A percentile compares a stretch with the other conserved stretches of the same genome.
These are phyloP conservation scores for Pyrochroa serraticornis DNA, from an alignment of 2,888 invertebrate genomes.

Conservation along the genomic window DNA sequence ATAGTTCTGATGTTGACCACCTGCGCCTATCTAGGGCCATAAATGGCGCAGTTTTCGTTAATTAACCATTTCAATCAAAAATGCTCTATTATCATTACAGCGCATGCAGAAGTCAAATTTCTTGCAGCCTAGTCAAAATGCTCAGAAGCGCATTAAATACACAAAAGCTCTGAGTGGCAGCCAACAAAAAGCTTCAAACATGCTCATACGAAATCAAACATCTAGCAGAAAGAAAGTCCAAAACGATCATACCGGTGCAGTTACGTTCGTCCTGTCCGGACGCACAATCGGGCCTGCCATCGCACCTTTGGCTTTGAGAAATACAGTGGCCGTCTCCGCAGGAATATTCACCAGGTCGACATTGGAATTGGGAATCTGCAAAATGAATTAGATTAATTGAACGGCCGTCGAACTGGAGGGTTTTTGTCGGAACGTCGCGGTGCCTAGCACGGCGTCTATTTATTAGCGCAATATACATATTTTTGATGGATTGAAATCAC, in stretches of 20 bases:
- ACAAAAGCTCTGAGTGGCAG: constrained; percentile 22
- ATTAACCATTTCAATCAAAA: too few species aligned
- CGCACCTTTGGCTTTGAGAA: constrained; percentile 62
- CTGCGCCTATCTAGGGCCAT: constrained; percentile 14
- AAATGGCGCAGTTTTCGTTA: constrained; percentile 26
- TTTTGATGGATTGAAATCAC: constrained; percentile 40
- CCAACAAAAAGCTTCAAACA: constrained; percentile 12
- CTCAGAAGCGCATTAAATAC: background rate
- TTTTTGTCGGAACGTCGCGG: constrained; percentile 1
- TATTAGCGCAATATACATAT: constrained; percentile 42
- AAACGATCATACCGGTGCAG: constrained; percentile 54
- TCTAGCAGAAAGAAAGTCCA: constrained; percentile 17
- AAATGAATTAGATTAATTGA: constrained; percentile 12
- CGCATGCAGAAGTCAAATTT: too few species aligned
- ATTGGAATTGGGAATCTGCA: constrained; percentile 38
- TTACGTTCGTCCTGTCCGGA: constrained; percentile 67
- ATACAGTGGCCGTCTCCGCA: constrained; percentile 67
- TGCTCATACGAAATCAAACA: constrained; percentile 10
- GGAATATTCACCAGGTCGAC: constrained; percentile 59
- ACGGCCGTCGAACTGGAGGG: background rate
- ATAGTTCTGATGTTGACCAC: background rate
- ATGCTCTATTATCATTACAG: too few species aligned
- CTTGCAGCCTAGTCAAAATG: too few species aligned
- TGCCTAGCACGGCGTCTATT: constrained; percentile 34
- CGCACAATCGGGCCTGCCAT: constrained; percentile 65